Evolutionary conservation across 2,113 vertebrate genomes (phyloP).

Genomic region (Catharus fuscescens): DNA sequence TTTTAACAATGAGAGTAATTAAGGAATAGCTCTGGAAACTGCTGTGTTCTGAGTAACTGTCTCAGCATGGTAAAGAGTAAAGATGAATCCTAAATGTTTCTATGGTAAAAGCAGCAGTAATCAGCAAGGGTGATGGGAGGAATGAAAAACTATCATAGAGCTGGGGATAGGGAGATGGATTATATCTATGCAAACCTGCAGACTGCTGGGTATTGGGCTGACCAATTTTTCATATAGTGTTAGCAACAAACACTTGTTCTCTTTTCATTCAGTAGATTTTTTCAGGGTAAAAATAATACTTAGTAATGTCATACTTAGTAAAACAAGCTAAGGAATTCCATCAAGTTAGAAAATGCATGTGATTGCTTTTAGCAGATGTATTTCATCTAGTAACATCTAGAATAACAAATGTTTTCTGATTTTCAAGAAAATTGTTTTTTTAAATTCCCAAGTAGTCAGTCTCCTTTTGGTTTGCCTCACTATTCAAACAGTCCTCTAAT

Average conservation of each 20-base stretch:
- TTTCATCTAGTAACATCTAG: not conserved
- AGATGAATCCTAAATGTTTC: not conserved
- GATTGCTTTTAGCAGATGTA: not conserved
- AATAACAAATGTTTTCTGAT: not conserved
- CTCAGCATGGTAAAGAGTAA: not conserved
- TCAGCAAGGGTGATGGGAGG: not conserved
- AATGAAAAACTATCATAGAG: not conserved
- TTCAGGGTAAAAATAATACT: not conserved
- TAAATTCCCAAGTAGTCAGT: not conserved
- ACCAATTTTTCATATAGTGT: not conserved
- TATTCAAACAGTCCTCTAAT: not conserved
- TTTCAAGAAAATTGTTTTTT: not conserved
- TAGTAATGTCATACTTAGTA: not conserved
- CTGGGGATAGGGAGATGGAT: not conserved
- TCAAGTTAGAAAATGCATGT: not conserved
- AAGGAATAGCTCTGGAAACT: constrained; percentile 19
- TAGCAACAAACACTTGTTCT: not conserved
- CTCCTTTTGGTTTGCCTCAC: not conserved
- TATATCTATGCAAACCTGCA: not conserved
- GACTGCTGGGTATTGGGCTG: accelerated
- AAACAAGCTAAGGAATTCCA: not conserved
- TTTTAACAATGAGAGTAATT: not conserved
- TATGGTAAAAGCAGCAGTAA: not conserved
- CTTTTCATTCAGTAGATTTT: not conserved
- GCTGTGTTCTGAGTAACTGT: not conserved